Conservation (phyloP, 2,888 invertebrate species). For the Chaetoderma sp. region DNA sequence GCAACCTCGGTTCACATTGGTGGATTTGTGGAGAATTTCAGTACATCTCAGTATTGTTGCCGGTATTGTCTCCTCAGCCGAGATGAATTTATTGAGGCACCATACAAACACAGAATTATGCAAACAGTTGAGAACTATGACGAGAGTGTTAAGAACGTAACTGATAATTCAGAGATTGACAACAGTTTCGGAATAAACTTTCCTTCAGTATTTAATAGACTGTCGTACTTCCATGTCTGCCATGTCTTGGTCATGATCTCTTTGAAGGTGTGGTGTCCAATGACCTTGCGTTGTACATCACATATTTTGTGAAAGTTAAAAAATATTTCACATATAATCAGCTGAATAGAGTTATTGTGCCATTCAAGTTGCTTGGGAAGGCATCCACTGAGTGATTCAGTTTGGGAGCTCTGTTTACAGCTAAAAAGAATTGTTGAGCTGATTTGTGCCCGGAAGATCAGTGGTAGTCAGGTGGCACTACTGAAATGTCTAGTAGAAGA, state of each 20-base stretch:
- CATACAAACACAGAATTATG: no score
- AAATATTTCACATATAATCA: background rate
- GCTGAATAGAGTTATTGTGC: no score
- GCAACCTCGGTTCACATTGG: conserved; percentile 10
- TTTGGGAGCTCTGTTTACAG: background rate
- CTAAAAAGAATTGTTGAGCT: background rate
- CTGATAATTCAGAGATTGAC: background rate
- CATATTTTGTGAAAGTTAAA: background rate
- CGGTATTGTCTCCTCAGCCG: conserved; percentile 7
- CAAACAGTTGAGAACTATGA: no score
- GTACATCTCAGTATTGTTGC: conserved; percentile 5
- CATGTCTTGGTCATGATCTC: conserved; percentile 2
- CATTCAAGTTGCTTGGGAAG: no score
- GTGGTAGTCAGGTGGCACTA: background rate
- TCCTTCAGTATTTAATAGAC: background rate
- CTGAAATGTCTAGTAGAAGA: conserved; percentile 1
- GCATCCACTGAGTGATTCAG: no score
- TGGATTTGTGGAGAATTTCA: conserved; percentile 9
- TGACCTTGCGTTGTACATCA: conserved; percentile 6
- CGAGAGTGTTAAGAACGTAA: background rate
- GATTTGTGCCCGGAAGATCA: background rate
- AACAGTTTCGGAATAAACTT: conserved; percentile 1
- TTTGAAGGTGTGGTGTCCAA: conserved; percentile 1
- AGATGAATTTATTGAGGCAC: no score
- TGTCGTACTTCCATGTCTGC: conserved; percentile 4